Evolutionary conservation across 2,797 vertebrate genomes (phyloP).

Genomic region (Spondyliosoma cantharus): DNA sequence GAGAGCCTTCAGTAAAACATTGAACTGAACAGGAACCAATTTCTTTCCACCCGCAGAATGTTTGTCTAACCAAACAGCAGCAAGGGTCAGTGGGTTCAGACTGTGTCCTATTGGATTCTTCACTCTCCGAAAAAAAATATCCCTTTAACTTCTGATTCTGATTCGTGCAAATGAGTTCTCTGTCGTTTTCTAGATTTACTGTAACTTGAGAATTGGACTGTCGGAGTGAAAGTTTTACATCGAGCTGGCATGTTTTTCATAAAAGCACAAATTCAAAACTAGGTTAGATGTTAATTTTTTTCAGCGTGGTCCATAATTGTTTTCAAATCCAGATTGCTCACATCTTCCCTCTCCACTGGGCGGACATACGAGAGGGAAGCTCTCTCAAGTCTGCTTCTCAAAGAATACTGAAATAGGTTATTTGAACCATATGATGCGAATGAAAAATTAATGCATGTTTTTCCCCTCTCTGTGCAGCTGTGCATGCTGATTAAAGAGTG

Average conservation of each 20-base stretch:
- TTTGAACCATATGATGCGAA: constrained; percentile 72
- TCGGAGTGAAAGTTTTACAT: constrained; percentile 5
- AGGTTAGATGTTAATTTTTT: constrained; percentile 42
- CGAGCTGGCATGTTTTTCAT: constrained; percentile 26
- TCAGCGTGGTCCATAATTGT: constrained; percentile 40
- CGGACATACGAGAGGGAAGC: constrained; percentile 55
- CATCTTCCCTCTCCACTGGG: constrained; percentile 40
- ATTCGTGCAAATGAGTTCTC: constrained; percentile 1
- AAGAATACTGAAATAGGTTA: constrained; percentile 54
- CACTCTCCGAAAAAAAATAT: background rate
- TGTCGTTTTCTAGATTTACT: background rate
- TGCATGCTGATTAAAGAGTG: constrained; percentile 68
- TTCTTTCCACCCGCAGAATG: constrained; percentile 37
- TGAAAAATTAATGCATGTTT: constrained; percentile 62
- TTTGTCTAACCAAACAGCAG: constrained; percentile 32
- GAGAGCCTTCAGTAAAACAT: constrained; percentile 37
- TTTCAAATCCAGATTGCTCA: constrained; percentile 55
- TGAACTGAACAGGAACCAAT: constrained; percentile 41
- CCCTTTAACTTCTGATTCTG: background rate
- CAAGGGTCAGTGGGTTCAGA: constrained; percentile 21
- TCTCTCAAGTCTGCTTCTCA: constrained; percentile 54
- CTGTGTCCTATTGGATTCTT: background rate
- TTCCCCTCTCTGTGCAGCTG: constrained; percentile 57
- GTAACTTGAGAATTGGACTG: constrained; percentile 1
- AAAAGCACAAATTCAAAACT: constrained; percentile 31